A percentile compares a stretch with the other conserved stretches of the same genome.
These are phyloP conservation scores for Gastrophryne carolinensis DNA, from an alignment of 2,797 vertebrate species.

Conservation along the genomic window DNA sequence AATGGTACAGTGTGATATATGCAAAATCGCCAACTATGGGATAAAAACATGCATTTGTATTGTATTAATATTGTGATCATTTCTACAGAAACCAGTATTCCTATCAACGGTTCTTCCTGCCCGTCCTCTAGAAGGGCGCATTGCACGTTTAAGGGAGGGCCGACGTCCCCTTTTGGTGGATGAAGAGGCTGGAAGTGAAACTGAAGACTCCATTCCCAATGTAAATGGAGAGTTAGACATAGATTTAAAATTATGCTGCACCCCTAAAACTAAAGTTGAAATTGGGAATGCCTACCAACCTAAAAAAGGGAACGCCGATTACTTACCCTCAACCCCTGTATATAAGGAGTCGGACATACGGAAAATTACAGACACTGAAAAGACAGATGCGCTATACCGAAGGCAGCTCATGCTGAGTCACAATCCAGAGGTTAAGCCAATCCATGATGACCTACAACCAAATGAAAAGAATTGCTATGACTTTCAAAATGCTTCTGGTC, in stretches of 20 bases:
- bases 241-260: slow-evolving; percentile 22
- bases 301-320: slow-evolving; percentile 23
- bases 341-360: slow-evolving; percentile 32
- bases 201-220: slow-evolving; percentile 24
- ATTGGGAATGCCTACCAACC: not conserved
- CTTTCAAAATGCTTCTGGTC: slow-evolving; percentile 41
- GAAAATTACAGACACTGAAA: slow-evolving; percentile 61
- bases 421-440: slow-evolving; percentile 31
- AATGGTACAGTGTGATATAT: too few species aligned
- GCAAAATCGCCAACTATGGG: too few species aligned
- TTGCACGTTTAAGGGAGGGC: slow-evolving; percentile 57
- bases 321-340: not conserved
- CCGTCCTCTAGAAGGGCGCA: slow-evolving; percentile 61
- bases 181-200: slow-evolving; percentile 39
- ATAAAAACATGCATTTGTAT: not conserved
- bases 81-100: slow-evolving; percentile 69
- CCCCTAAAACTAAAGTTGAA: slow-evolving; percentile 28
- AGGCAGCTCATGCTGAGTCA: slow-evolving; percentile 50
- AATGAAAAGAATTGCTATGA: slow-evolving; percentile 35
- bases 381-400: slow-evolving; percentile 55
- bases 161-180: slow-evolving; percentile 4
- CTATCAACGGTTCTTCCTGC: slow-evolving; percentile 61
- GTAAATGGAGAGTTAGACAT: slow-evolving; percentile 45
- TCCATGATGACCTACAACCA: slow-evolving; percentile 54
- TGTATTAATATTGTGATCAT: not conserved